Percentiles rank a stretch among this genome's conserved stretches.
Evolutionary conservation across 2,113 vertebrate genomes (phyloP).

Genomic region (Pomatorhinus ruficollis): DNA sequence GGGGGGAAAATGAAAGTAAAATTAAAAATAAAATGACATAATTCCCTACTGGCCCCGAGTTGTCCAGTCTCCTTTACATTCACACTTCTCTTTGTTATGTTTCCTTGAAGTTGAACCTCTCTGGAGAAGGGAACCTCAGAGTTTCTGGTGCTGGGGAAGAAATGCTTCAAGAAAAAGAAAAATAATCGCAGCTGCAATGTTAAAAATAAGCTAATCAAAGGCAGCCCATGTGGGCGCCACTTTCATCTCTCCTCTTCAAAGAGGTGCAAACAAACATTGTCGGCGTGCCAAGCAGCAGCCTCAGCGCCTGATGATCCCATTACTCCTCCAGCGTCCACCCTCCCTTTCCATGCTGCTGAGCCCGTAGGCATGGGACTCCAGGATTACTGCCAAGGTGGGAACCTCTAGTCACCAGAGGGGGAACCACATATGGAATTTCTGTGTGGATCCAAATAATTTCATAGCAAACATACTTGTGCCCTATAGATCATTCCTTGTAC

Average conservation of each 20-base stretch:
- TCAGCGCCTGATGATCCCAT: conserved; percentile 51
- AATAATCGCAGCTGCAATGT: conserved; percentile 81
- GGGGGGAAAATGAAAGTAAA: conserved; percentile 65
- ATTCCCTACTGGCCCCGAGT: conserved; percentile 35
- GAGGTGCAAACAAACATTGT: conserved; percentile 89
- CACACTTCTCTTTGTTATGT: conserved; percentile 67
- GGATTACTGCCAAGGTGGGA: conserved; percentile 64
- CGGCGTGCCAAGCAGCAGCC: conserved; percentile 68
- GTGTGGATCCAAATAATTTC: conserved; percentile 24
- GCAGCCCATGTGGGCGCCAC: conserved; percentile 82
- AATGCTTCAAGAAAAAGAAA: conserved; percentile 70
- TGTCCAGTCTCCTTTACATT: conserved; percentile 70
- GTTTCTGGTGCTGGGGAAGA: conserved; percentile 63
- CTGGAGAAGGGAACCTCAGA: conserved; percentile 64
- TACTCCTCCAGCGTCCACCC: conserved; percentile 57
- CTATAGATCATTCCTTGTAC: background rate
- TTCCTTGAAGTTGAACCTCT: conserved; percentile 71
- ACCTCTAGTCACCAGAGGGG: conserved; percentile 43
- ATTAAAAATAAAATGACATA: conserved; percentile 71
- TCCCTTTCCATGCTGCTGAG: conserved; percentile 43
- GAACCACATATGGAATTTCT: conserved; percentile 59
- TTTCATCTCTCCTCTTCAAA: conserved; percentile 92
- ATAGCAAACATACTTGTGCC: conserved; percentile 12
- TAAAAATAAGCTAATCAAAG: conserved; percentile 93
- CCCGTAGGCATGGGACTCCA: conserved; percentile 47